Base-by-base conservation (phyloP, 2,888 invertebrate species). In the Synanthedon tipuliformis region DNA sequence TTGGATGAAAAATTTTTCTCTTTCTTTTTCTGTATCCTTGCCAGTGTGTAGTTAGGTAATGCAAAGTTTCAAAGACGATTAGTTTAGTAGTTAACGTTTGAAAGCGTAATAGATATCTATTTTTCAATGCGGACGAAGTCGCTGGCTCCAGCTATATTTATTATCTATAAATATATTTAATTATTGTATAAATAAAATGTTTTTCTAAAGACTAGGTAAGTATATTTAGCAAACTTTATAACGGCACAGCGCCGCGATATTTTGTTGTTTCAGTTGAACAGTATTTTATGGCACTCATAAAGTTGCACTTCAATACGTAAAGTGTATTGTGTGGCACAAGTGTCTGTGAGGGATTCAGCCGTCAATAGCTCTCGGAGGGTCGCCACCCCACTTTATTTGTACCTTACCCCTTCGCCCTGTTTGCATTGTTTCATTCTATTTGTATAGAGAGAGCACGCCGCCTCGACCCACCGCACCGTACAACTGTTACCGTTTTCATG, bases 361-460 rank as follows among this genome's bases (percentile, higher is more conserved):
- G 73, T 75, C 75, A 73, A 50, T 41, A 55, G 52, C 40, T 52
- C 55, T 61, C 57, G 62, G 69, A 74, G 76, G 75, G 77, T 72
- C 64, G 70, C 73, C 74, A 71, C 81, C 82, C 80, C 72, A 49
- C 68, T 61, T 66, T 78, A 69, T 79, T 78, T 79, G 77, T 72
- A 64, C 69, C 69, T 69, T 68, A 75, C 75, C 81, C 81, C 78
- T 76, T 77, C 78, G 68, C 69, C 72, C 71, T 75, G 74, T 80
- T 82, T 78, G 79, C 78, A 81, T 84, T 81, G 83, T 83, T 83
- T 74, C 75, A 73, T 73, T 69, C 66, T 81, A 78, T 83, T 85
- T 81, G 81, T 79, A 78, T 73, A 78, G 80, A 75, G 68, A 34
- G 34, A 34, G 34, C 34, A 34, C 65, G 66, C 27, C 51, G 34